Base-by-base conservation (phyloP, 1,140 invertebrate genomes). In the Caerostris darwini region DNA sequence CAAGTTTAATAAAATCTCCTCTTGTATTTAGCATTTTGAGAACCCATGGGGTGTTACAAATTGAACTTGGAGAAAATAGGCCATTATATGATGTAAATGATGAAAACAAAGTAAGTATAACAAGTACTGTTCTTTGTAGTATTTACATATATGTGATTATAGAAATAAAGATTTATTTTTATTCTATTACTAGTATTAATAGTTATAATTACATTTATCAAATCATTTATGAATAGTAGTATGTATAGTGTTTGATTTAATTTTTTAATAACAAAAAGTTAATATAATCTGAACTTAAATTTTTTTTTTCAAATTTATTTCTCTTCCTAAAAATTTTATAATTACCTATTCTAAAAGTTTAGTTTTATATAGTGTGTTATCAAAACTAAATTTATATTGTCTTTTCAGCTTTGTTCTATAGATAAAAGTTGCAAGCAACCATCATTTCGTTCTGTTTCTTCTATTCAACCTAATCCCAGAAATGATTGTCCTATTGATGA, bases 1-100 rank as follows among this genome's bases (percentile, higher is more conserved):
- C 93, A 67, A 89, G 85, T 64, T 67, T 94, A 8, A 94, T 94
- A 69, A 94, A 94, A 69, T 94, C 93, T 57, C 93, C 93, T 34
- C 87, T 94, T 83, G 54, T 94, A 17, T 83, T 87, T 58, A 87
- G 90, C 53, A 77, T 94, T 56, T 34, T 94, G 19, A 83, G 83
- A 61, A 67, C 93, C 19, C 93, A 94, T 94, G 93, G 93, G 59
- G 14, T 94, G 34, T 57, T 94, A 6, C 57, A 88, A 90, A 94
- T 67, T 94, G 77, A 59, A 17, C 59, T 57, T 67, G 19, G 69
- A 50, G 93, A 94, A 90, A 58, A 94, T 14, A 82, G 67, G n/a
- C 87, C 67, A 57, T 56, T 90, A 34, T 90, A 50, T 90, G 83
- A 90, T 57, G 19, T 58, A n/a, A 53, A 83, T 82, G 50, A 88